Conservation (phyloP, 2,888 invertebrate species). For the Chymomyza procnemis region DNA sequence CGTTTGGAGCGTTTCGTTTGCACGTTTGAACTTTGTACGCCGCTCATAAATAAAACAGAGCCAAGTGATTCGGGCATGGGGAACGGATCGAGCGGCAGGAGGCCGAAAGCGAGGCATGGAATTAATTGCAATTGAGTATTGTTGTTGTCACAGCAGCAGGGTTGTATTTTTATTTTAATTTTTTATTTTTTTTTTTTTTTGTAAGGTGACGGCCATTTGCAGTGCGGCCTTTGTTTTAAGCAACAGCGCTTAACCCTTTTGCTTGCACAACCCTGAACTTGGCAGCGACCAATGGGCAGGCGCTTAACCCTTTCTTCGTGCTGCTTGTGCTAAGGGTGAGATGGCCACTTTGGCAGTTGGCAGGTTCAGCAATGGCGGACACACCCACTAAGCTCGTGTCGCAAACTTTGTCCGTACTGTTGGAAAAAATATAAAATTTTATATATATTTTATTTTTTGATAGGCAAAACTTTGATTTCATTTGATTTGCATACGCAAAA, state of each 20-base stretch:
- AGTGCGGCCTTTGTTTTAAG: slow-evolving; percentile 33
- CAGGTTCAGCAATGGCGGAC: neutral
- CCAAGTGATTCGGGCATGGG: neutral
- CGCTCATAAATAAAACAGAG: slow-evolving; percentile 14
- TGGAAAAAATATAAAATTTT: neutral
- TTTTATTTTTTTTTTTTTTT: neutral
- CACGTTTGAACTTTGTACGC: slow-evolving; percentile 32
- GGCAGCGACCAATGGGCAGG: slow-evolving; percentile 36
- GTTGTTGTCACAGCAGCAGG: neutral
- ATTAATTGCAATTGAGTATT: slow-evolving; percentile 37
- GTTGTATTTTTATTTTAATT: neutral
- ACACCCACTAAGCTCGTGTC: neutral
- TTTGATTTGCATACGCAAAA: slow-evolving; percentile 64
- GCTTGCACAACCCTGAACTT: slow-evolving; percentile 38
- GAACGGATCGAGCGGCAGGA: neutral
- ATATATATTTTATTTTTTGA: slow-evolving; percentile 7
- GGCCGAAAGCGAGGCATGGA: slow-evolving; percentile 7
- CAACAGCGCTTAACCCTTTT: slow-evolving; percentile 43
- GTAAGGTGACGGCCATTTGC: slow-evolving; percentile 26
- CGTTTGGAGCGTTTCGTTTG: neutral
- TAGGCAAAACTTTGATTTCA: slow-evolving; percentile 60
- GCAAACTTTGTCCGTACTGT: slow-evolving; percentile 13
- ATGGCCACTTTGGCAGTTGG: slow-evolving; percentile 1
- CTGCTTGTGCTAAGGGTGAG: slow-evolving; percentile 20
- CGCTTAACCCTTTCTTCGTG: slow-evolving; percentile 34